Base-by-base conservation (phyloP, 2,888 invertebrate genomes). In the Rhimphoctona megacephalus region DNA sequence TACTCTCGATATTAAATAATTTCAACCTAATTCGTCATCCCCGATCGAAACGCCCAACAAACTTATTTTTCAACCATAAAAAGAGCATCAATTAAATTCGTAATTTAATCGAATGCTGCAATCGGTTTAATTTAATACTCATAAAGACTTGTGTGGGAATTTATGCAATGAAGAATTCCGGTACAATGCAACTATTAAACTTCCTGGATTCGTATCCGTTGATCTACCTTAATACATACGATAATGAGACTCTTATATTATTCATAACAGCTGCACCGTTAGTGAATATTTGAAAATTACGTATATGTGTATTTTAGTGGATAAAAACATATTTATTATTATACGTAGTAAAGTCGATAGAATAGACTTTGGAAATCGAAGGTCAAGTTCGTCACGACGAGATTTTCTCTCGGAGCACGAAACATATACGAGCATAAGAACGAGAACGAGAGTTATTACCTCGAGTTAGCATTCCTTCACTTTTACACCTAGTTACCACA, bases 371-470 rank as follows among this genome's bases (percentile, higher is more conserved):
- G 52, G 30, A 79, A 84, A 82, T 79, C 79, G 84, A 86, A 86
- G 83, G 84, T 86, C 83, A 84, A 86, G 84, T 84, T 84, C 84
- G 86, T 61, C 79, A 39, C 25, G 70, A 73, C 76, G 66, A 39
- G 84, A 84, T 86, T 86, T 84, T 86, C 74, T 30, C 46, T 78
- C 78, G 49, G 49, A 30, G 52, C 67, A 39, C 8, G 17, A 49
- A 30, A n/a, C 70, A 66, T 19, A 70, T 61, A 67, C 36, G 46
- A 74, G 30, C 22, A 25, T 64, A 6, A 49, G n/a, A 64, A 46
- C 64, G 49, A 82, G 46, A 78, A 76, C 81, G 64, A 86, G 76
- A 85, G 64, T 81, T 79, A 82, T 84, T 70, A 76, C 67, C 80
- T 66, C 69, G 54, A n/a, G 30, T 25, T 52, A 39, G 30, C 72